These are phyloP conservation scores for Adoxophyes honmai DNA, from an alignment of 1,140 invertebrate species.

Conservation along the genomic window DNA sequence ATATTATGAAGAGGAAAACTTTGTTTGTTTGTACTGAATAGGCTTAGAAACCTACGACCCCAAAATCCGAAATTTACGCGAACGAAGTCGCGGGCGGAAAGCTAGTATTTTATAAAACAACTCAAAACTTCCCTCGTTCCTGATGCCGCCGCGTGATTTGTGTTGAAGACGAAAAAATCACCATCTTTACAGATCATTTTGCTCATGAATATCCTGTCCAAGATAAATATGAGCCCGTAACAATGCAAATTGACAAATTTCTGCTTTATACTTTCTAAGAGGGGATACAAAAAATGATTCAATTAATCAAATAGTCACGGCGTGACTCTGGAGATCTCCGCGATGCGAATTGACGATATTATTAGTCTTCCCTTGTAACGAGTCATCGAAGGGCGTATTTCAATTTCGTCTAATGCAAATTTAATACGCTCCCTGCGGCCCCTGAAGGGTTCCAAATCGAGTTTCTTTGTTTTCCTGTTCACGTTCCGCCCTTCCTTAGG, in stretches of 20 bases:
- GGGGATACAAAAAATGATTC: conserved; percentile 60
- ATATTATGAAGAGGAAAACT: too few relatives aligned
- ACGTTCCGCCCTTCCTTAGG: conserved; percentile 33
- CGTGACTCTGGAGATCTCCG: conserved; percentile 59
- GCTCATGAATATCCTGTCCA: neutral
- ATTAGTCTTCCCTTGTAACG: conserved; percentile 65
- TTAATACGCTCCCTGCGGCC: conserved; percentile 65
- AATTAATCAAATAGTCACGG: conserved; percentile 70
- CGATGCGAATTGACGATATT: conserved; percentile 63
- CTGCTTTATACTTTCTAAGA: conserved; percentile 21
- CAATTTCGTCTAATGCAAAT: conserved; percentile 75
- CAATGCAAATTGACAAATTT: conserved; percentile 44
- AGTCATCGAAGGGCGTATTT: conserved; percentile 69
- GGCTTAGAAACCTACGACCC: too few relatives aligned
- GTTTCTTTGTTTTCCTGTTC: conserved; percentile 63
- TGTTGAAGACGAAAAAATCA: too few relatives aligned
- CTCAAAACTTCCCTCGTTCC: too few relatives aligned
- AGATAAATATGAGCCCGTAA: neutral
- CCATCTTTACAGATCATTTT: too few relatives aligned
- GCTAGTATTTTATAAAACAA: too few relatives aligned
- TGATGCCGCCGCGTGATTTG: too few relatives aligned
- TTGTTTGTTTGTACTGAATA: too few relatives aligned
- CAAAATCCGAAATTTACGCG: too few relatives aligned
- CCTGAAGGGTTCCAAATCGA: conserved; percentile 54
- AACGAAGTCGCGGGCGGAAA: too few relatives aligned